Conservation (phyloP, 2,888 invertebrate genomes). For the Tinea trinotella region DNA sequence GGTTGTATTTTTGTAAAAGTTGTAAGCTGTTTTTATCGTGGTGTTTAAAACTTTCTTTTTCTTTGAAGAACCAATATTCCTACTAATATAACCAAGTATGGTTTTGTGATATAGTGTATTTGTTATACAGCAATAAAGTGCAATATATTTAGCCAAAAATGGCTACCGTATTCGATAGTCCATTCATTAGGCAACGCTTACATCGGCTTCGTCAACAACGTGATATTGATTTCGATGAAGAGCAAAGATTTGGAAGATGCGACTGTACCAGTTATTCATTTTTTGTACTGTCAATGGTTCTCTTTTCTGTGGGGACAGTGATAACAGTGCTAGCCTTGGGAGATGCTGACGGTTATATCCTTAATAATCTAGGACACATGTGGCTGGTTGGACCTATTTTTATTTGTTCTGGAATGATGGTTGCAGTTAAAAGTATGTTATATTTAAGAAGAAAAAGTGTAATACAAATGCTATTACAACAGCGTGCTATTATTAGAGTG, state of each 20-base stretch:
- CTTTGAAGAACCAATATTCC: background rate
- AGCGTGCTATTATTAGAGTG: constrained; percentile 75
- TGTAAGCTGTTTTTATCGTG: background rate
- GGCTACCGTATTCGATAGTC: constrained; percentile 76
- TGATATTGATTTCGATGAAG: constrained; percentile 73
- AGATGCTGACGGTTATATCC: constrained; percentile 73
- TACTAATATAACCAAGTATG: background rate
- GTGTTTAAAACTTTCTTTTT: background rate
- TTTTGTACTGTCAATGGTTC: constrained; percentile 73
- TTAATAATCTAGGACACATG: constrained; percentile 76
- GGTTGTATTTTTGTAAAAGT: background rate
- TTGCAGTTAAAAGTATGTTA: constrained; percentile 77
- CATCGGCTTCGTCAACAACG: constrained; percentile 72
- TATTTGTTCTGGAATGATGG: constrained; percentile 78
- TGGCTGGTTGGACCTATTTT: constrained; percentile 79
- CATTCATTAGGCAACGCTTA: constrained; percentile 73
- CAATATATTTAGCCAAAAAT: constrained; percentile 41
- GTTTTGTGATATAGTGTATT: background rate
- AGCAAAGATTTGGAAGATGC: constrained; percentile 75
- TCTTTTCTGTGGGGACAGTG: constrained; percentile 75
- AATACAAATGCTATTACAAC: constrained; percentile 76
- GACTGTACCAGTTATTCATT: constrained; percentile 78
- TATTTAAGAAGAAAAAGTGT: constrained; percentile 77
- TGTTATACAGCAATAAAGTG: background rate
- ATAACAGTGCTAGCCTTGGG: constrained; percentile 76